Base-by-base conservation (phyloP, 2,113 vertebrate species). In the Oxygymnocypris stewartii region DNA sequence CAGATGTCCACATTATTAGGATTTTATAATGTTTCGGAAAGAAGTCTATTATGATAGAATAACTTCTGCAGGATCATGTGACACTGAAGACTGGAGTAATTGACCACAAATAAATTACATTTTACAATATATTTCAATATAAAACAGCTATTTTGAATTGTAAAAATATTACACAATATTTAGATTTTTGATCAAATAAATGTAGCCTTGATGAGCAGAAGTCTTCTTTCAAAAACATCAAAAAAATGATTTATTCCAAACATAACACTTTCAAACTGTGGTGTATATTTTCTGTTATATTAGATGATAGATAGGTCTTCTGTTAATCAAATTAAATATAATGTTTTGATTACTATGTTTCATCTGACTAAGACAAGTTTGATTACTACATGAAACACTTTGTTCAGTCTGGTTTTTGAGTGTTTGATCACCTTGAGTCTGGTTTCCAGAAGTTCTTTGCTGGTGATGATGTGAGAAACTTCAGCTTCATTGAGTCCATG, bases 391-490 rank as follows among this genome's bases (percentile, higher is more conserved):
- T 7, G 4, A 25, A 44, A n/a, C 31, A 3, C 9, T 47, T 20
- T 42, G 69, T 75, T 4, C 54, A 28, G 11, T 59, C 10, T 4
- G 37, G 9, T 86, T 8, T n/a, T 71, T 20, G 16, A 31, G 92
- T 77, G 42, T 69, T 28, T 35, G 49, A 44, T 93, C 75, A 99
- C 98, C 96, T 97, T 98, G 85, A 99, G 84, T 90, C 96, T 97
- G 82, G 95, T 97, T 79, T 98, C 96, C 91, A 99, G 94, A 77
- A 99, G 88, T 79, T 99, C 97, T 91, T 94, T 97, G 89, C 97
- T 99, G 49, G 97, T 99, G 86, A 99, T 97, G 88, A 99, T 97
- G 91, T 96, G 97, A 77, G 96, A 97, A 90, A 99, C 97, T 90
- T 97, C 95, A 0, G 97, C 95, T 90, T 99, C 97, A 51, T 97